A percentile compares a stretch with the other conserved stretches of the same genome.
Evolutionary conservation across 2,888 invertebrate genomes (phyloP).

Genomic region (Candidula unifasciata): DNA sequence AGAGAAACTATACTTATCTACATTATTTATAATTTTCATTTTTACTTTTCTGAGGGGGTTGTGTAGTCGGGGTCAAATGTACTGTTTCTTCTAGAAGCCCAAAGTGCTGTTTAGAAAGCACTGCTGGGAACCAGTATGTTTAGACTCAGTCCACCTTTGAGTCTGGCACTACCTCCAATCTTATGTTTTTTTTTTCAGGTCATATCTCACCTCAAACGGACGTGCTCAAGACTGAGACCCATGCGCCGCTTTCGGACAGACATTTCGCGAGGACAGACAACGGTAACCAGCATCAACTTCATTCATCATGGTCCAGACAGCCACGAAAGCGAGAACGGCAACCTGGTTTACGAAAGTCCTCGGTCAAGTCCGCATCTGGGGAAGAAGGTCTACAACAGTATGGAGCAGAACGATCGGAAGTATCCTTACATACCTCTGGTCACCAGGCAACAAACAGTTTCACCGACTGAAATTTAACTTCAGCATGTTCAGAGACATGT

Average conservation of each 20-base stretch:
- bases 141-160: too few species aligned
- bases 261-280: conserved; percentile 41
- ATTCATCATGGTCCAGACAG: conserved; percentile 51
- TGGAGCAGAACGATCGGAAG: conserved; percentile 42
- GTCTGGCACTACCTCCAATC: background rate
- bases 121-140: too few species aligned
- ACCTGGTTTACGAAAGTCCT: conserved; percentile 38
- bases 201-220: conserved; percentile 53
- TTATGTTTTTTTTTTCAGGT: conserved; percentile 40
- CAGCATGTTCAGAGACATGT: too few species aligned
- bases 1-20: too few species aligned
- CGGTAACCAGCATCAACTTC: conserved; percentile 52
- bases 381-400: conserved; percentile 48
- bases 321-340: conserved; percentile 50
- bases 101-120: too few species aligned
- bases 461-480: conserved; percentile 37
- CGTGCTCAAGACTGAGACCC: conserved; percentile 45
- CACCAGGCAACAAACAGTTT: conserved; percentile 27
- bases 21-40: too few species aligned
- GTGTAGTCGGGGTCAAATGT: too few species aligned
- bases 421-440: conserved; percentile 49
- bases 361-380: conserved; percentile 26
- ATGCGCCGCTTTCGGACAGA: conserved; percentile 46
- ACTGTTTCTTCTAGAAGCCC: too few species aligned
- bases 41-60: too few species aligned